Evolutionary conservation across 2,888 invertebrate species (phyloP), one percentile per base, ranked within the genome.

Genomic region (Cheilosia soror): DNA sequence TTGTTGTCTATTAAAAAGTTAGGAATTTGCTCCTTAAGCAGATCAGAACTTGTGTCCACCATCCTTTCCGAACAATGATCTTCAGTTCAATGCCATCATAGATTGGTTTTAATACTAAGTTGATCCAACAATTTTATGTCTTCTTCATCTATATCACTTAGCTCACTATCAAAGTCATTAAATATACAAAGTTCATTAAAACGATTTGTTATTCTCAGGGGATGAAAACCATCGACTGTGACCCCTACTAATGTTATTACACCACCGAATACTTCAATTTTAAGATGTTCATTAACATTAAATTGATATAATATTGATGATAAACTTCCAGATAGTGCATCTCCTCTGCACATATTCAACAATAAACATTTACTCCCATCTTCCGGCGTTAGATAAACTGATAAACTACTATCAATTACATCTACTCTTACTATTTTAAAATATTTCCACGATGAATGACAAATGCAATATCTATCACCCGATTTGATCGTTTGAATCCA

Each of bases 401-500:
- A 31, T 49, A 65, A 47, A 20, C 6, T 53, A 27, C 6, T 2
- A 27, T 7, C 51, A 25, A 53, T 53, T n/a, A 66, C 40, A 66
- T 66, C 51, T 20, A 40, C 37, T 25, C n/a, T 66, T n/a, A 65
- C 15, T 11, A 65, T 33, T 15, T n/a, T 2, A 65, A 49, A 51
- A 49, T 49, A 51, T 49, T 40, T 53, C 42, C 66, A 53, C 42
- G 53, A 53, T n/a, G 66, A 40, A 7, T 37, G 66, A 42, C 42
- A 66, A 53, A 66, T 40, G 13, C 66, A 66, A 53, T 53, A 66
- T 40, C 20, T 53, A 40, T 37, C 53, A 25, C 53, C 40, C 15
- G 66, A 40, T 53, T 53, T 51, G 25, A 66, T 66, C n/a, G 25
- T 37, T 27, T 66, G 6, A 25, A 66, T 66, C 42, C 53, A 66